A percentile compares a stretch with the other conserved stretches of the same genome.
Conservation (phyloP, 1,140 invertebrate species). For the Oncopodura yosiiana region DNA sequence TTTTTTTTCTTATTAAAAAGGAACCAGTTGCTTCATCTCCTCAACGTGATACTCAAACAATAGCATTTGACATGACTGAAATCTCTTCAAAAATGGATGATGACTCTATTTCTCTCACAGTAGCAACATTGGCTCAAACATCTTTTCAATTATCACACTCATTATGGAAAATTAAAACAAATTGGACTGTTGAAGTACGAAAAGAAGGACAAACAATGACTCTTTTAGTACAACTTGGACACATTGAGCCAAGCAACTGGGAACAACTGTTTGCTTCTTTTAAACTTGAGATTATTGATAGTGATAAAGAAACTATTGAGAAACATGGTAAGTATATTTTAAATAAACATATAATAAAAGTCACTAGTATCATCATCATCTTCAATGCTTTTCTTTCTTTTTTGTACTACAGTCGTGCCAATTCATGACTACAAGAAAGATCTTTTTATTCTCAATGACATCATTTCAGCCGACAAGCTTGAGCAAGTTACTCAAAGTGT, state of each 20-base stretch:
- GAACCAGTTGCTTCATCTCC: background rate
- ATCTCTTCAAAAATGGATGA: background rate
- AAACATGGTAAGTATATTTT: background rate
- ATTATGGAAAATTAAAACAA: slow-evolving; percentile 1
- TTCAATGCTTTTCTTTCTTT: background rate
- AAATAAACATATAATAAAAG: too few species aligned
- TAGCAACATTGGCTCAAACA: slow-evolving; percentile 4
- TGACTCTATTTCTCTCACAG: background rate
- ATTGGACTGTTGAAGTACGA: slow-evolving; percentile 5
- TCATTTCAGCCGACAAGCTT: background rate
- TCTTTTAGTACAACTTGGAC: background rate
- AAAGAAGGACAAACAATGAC: background rate
- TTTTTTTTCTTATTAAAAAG: background rate
- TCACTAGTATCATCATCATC: background rate
- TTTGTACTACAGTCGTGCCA: background rate
- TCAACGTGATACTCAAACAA: slow-evolving; percentile 4
- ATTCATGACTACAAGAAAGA: slow-evolving; percentile 8
- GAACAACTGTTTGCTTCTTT: background rate
- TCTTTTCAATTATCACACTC: slow-evolving; percentile 9
- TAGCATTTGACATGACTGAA: slow-evolving; percentile 4
- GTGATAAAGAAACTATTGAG: background rate
- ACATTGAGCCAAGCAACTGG: background rate
- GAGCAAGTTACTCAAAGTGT: background rate
- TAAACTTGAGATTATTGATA: background rate
- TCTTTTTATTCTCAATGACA: background rate